Base-by-base conservation (phyloP, 37 sponge, comb jelly and placozoan species). In the Cliona cf. orientalis region DNA sequence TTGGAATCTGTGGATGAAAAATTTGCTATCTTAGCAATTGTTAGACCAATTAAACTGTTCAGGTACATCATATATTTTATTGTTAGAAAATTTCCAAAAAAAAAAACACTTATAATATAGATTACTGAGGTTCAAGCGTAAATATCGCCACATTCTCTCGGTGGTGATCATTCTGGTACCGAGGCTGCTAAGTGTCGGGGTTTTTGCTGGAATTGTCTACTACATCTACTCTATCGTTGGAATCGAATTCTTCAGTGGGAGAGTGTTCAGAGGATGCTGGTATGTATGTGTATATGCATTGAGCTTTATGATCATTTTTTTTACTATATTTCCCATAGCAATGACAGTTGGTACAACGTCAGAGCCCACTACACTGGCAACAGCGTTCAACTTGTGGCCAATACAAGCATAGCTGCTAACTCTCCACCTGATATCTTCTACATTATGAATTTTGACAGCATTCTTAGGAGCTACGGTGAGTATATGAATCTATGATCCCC, bases 151-250 rank as follows among this genome's bases (percentile, higher is more conserved):
- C 53, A 82, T 89, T 56, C 55, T 93, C 67, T 73, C 81, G 58
- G 86, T 84, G 5, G 22, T 93, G 62, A 42, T 86, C 4, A 67
- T 86, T 14, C 87, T 93, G 0, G n/a, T 60, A 12, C 90, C 83
- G 56, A 74, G 86, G 21, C 78, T 93, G 23, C 23, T 83, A 2
- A 91, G 63, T 61, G 25, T 61, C 63, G 17, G 17, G 28, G 14
- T 91, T 21, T 71, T 91, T 19, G 56, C 87, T 0, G 0, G 78
- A 31, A 43, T 87, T 32, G 39, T 87, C 35, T 81, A 42, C 74
- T 93, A 89, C 76, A 78, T 71, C 67, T 93, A 49, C 73, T 86
- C 94, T 34, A 93, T 93, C 32, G 71, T 89, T 42, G 94, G 90
- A 19, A 93, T 93, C 90, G 94, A 93, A 63, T 40, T 74, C 41